Evolutionary conservation across 92 coral and sea anemone species (phyloP).

Genomic region (Palythoa grandis): DNA sequence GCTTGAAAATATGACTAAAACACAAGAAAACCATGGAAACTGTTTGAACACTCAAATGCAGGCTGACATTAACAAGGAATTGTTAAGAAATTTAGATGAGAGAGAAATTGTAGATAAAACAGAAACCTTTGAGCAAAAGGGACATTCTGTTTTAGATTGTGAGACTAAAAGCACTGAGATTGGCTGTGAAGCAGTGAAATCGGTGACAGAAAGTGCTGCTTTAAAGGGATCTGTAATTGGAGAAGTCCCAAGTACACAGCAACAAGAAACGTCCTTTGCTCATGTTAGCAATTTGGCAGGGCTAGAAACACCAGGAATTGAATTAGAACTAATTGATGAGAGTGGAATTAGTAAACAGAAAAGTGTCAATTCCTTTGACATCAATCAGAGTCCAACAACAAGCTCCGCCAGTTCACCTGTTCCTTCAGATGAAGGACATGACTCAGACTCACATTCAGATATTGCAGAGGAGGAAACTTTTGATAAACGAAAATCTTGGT

Average conservation of each 20-base stretch:
- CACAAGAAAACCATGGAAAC: background rate
- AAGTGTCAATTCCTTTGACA: slow-evolving; percentile 72
- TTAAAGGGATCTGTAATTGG: background rate
- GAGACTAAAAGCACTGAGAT: background rate
- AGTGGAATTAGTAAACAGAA: slow-evolving; percentile 69
- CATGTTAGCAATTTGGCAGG: background rate
- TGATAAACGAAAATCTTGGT: slow-evolving; percentile 51
- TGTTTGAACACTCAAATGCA: background rate
- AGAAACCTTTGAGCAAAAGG: background rate
- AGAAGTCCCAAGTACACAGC: background rate
- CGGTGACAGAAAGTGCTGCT: background rate
- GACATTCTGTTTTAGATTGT: background rate
- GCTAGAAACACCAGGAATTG: slow-evolving; percentile 64
- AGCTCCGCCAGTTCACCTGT: slow-evolving; percentile 54
- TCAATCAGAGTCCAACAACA: slow-evolving; percentile 33
- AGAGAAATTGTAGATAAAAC: background rate
- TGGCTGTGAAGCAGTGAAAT: slow-evolving; percentile 5
- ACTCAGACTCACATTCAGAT: slow-evolving; percentile 83
- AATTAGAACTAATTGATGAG: slow-evolving; percentile 70
- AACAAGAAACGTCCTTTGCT: slow-evolving; percentile 1
- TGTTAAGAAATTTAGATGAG: background rate
- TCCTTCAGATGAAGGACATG: slow-evolving; percentile 71
- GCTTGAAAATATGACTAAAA: background rate
- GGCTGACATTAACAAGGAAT: background rate
- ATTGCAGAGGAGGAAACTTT: slow-evolving; percentile 67